These are phyloP conservation scores for Nyctibius grandis DNA, from an alignment of 2,797 vertebrate species.

Conservation along the genomic window DNA sequence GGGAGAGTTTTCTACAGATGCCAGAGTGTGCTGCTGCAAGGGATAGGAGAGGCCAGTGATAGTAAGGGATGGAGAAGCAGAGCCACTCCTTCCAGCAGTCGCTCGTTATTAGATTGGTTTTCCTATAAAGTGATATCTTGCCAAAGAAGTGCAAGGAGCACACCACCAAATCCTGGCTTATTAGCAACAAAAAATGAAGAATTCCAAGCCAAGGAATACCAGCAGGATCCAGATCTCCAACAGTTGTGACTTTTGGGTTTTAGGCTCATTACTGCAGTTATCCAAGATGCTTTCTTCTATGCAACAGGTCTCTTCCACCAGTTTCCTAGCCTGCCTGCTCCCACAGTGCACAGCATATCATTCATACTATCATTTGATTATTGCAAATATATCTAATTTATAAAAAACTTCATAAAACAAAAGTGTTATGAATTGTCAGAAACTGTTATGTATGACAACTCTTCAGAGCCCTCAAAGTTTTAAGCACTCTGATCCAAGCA, in stretches of 20 bases:
- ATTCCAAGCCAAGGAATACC: not conserved
- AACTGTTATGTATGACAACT: not conserved
- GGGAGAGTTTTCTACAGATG: not conserved
- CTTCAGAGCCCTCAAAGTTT: not conserved
- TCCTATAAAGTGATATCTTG: not conserved
- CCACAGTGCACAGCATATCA: fast-evolving
- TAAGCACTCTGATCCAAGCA: not conserved
- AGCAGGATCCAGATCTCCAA: not conserved
- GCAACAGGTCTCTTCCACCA: fast-evolving
- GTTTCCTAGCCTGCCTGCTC: not conserved
- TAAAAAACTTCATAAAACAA: not conserved
- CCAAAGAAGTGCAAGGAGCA: not conserved
- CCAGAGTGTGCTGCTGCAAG: not conserved
- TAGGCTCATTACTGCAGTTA: not conserved
- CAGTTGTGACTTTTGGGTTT: not conserved
- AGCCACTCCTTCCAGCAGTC: not conserved
- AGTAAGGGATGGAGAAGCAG: not conserved
- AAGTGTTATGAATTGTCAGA: too few species aligned
- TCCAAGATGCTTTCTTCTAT: not conserved
- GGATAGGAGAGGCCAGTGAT: not conserved
- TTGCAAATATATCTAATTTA: not conserved
- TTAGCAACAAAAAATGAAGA: not conserved
- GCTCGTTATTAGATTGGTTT: not conserved
- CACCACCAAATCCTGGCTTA: not conserved
- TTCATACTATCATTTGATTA: not conserved